Conservation (phyloP, 2,797 vertebrate species). For the Syngnathus acus region DNA sequence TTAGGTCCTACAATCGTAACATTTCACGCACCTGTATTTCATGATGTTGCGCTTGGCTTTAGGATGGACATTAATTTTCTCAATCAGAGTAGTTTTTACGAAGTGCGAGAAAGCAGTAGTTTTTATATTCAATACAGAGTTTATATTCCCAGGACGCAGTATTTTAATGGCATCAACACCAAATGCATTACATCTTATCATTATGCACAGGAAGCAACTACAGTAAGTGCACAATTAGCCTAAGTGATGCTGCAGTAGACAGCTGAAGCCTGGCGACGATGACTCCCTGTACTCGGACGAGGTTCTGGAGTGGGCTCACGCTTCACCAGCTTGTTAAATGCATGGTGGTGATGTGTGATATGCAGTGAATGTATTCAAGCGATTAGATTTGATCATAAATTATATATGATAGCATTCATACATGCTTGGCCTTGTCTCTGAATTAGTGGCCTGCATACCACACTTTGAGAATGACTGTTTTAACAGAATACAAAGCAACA, state of each 20-base stretch:
- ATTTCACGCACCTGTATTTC: not conserved
- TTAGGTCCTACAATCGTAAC: not conserved
- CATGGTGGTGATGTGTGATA: not conserved
- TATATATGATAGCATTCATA: not conserved
- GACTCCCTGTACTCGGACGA: not conserved
- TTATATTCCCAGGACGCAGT: conserved; percentile 6
- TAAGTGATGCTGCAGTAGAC: conserved; percentile 49
- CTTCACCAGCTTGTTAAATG: not conserved
- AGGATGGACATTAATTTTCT: not conserved
- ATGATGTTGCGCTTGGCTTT: not conserved
- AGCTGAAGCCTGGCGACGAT: not conserved
- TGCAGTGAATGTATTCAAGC: not conserved
- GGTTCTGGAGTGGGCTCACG: not conserved
- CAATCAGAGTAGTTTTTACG: not conserved
- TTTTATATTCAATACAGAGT: not conserved
- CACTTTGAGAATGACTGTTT: no score
- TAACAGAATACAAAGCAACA: not conserved
- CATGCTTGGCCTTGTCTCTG: no score
- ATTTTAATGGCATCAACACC: conserved; percentile 2
- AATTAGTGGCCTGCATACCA: no score
- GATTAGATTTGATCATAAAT: not conserved
- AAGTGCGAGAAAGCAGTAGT: not conserved
- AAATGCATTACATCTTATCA: conserved; percentile 5
- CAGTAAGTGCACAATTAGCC: conserved; percentile 46
- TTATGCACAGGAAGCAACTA: conserved; percentile 36